A percentile compares a stretch with the other conserved stretches of the same genome.
phyloP scores from a whole-genome alignment of 2,888 invertebrate species.

The Stenoptilia bipunctidactyla region DNA sequence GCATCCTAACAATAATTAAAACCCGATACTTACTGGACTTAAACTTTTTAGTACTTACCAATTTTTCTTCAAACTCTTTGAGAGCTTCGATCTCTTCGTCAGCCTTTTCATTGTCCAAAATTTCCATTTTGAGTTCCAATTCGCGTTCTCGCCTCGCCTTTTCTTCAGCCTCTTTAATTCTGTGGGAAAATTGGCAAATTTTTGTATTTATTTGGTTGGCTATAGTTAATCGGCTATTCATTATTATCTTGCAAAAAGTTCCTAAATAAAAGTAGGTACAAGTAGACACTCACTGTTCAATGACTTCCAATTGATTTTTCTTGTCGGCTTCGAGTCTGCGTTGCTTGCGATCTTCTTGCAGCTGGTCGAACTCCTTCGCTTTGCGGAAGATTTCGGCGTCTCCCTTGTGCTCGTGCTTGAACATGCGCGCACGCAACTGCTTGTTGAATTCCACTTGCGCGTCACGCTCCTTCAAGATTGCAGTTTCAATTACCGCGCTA shows the following conservation, averaged over 20 bases:
- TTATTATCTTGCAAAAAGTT: neutral
- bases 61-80: constrained; percentile 42
- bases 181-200: constrained; percentile 14
- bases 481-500: constrained; percentile 58
- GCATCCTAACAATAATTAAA: too few relatives aligned
- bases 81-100: constrained; percentile 38
- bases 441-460: constrained; percentile 47
- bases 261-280: neutral
- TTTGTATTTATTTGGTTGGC: too few relatives aligned
- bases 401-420: constrained; percentile 30
- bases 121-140: constrained; percentile 39
- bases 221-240: too few relatives aligned
- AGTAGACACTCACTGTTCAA: constrained; percentile 39
- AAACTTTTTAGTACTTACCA: constrained; percentile 41
- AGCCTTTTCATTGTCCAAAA: constrained; percentile 42
- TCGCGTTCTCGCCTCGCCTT: constrained; percentile 42
- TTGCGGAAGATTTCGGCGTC: constrained; percentile 37
- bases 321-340: constrained; percentile 40
- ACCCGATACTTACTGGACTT: too few relatives aligned
- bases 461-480: constrained; percentile 46
- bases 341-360: constrained; percentile 25
- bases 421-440: constrained; percentile 31
- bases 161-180: constrained; percentile 42
- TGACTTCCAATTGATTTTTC: constrained; percentile 41
- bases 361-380: constrained; percentile 45